These are phyloP conservation scores for Bovichtus diacanthus DNA, from an alignment of 2,797 vertebrate species.

Conservation along the genomic window DNA sequence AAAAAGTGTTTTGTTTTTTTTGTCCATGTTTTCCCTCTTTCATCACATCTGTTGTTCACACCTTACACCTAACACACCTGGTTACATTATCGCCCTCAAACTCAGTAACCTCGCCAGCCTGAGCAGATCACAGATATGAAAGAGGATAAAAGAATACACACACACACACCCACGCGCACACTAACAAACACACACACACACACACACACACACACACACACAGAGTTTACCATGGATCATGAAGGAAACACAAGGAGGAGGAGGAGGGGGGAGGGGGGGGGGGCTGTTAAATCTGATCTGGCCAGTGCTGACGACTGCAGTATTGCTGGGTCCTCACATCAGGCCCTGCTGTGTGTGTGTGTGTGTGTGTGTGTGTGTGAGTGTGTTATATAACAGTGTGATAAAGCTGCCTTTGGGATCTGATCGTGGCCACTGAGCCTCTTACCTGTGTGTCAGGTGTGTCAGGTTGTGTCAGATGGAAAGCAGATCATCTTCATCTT, in stretches of 20 bases:
- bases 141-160: conserved; percentile 32
- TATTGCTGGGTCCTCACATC: conserved; percentile 57
- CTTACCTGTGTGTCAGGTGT: conserved; percentile 75
- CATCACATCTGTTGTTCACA: conserved; percentile 11
- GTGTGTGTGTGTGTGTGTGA: conserved; percentile 44
- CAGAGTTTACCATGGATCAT: conserved; percentile 54
- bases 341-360: conserved; percentile 22
- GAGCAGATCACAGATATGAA: conserved; percentile 25
- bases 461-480: conserved; percentile 59
- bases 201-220: conserved; percentile 4
- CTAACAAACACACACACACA: conserved; percentile 11
- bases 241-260: conserved; percentile 61
- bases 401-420: conserved; percentile 88
- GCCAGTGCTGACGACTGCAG: conserved; percentile 76
- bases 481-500: conserved; percentile 64
- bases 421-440: conserved; percentile 81
- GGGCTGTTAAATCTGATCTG: conserved; percentile 79
- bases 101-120: conserved; percentile 31
- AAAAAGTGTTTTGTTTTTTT: neutral
- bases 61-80: conserved; percentile 22
- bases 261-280: conserved; percentile 8
- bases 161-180: conserved; percentile 4
- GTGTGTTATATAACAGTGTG: conserved; percentile 76
- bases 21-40: neutral
- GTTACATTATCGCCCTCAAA: conserved; percentile 34